Evolutionary conservation across 2,888 invertebrate genomes (phyloP).

Genomic region (Acleris literana): DNA sequence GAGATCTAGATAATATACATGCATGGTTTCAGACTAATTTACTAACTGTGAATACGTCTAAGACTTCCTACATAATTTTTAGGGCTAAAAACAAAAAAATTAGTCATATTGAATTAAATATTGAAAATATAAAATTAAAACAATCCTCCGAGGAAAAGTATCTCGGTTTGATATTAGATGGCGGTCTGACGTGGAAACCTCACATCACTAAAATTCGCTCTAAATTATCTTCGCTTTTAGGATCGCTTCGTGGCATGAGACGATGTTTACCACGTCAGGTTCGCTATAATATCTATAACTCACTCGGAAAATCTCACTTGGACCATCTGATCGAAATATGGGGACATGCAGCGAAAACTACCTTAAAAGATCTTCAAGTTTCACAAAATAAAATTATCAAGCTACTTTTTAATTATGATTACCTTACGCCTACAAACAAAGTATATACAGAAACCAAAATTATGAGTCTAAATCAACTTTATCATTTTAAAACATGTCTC

Average conservation of each 20-base stretch:
- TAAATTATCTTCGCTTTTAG: not conserved
- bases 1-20: not conserved
- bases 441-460: too few relatives aligned
- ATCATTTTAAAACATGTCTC: too few relatives aligned
- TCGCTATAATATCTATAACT: too few relatives aligned
- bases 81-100: not conserved
- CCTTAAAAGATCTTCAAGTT: too few relatives aligned
- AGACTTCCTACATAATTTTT: not conserved
- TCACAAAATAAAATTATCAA: too few relatives aligned
- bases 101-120: not conserved
- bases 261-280: too few relatives aligned
- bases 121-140: not conserved
- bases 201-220: not conserved
- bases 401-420: too few relatives aligned
- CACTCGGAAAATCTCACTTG: too few relatives aligned
- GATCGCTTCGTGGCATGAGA: too few relatives aligned
- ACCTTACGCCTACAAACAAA: too few relatives aligned
- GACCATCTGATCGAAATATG: not conserved
- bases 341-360: too few relatives aligned
- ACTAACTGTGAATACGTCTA: not conserved
- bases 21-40: not conserved
- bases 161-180: not conserved
- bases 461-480: too few relatives aligned
- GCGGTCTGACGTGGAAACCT: not conserved
- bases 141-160: not conserved